Evolutionary conservation across 2,113 vertebrate genomes (phyloP), one percentile per base, ranked within the genome.

Genomic region (Galbula dea): DNA sequence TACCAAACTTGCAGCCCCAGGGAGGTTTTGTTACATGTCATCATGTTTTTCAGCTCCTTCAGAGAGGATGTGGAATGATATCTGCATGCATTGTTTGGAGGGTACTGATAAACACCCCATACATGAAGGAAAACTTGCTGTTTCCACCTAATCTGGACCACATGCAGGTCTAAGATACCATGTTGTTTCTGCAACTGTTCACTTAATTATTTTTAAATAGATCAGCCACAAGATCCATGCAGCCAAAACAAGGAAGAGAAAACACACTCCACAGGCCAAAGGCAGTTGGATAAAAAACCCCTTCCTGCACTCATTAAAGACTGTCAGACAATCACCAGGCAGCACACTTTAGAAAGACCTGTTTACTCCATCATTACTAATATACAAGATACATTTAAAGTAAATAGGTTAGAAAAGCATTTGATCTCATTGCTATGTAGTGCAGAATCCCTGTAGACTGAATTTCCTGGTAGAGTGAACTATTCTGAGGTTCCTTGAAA

Each of bases 401-500:
- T 94, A 92, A 95, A 95, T 59, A 89, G 59, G 94, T 95, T 95
- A 92, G 89, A 59, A 69, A 92, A 69, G 82, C 87, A 95, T 92
- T 96, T 96, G 91, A 85, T 89, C 87, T 95, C 91, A 80, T 69
- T 85, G 75, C 84, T 79, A 51, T 17, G 51, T 24, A 36, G 62
- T 3, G 32, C 88, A 88, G 86, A 52, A 80, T 29, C 80, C 27
- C 4, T 0, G 61, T 7, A 79, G 90, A 22, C 59, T 59, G 83
- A 8, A 52, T 83, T 89, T 96, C 87, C 93, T 83, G 86, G 87
- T 74, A 90, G 67, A 83, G 51, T 1, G 20, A 82, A 82, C 57
- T 26, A 72, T n/a, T 92, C 88, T 3, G 27, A 74, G 82, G 76
- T 93, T 89, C 87, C 89, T 86, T 91, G 89, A 94, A 85, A 89